Evolutionary conservation across 2,113 vertebrate genomes (phyloP).

Genomic region (Ailurus styani): DNA sequence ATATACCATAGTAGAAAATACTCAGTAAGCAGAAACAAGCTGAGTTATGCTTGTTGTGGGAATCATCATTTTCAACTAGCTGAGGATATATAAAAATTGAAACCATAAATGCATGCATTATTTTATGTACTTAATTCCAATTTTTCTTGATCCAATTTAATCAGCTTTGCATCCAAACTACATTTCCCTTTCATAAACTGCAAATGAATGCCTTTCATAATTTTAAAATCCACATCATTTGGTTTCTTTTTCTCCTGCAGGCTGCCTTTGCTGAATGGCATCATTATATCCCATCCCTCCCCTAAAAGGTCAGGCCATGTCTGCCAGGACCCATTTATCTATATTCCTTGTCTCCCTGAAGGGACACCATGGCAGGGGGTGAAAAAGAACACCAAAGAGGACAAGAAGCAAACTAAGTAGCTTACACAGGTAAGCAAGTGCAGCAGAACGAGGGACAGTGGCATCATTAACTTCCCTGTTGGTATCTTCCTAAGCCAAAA

Average conservation of each 20-base stretch:
- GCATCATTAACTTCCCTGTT: neutral
- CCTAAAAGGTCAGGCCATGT: neutral
- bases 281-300: neutral
- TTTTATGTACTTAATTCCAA: conserved; percentile 61
- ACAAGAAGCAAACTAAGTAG: neutral
- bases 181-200: conserved; percentile 56
- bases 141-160: conserved; percentile 63
- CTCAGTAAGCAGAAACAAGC: conserved; percentile 54
- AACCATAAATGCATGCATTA: conserved; percentile 61
- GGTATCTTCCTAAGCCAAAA: neutral
- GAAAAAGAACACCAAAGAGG: neutral
- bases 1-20: neutral
- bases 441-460: neutral
- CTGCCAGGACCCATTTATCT: conserved; percentile 25
- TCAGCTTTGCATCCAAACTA: conserved; percentile 52
- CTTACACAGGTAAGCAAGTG: neutral
- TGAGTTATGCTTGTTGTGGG: conserved; percentile 65
- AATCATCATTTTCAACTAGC: conserved; percentile 57
- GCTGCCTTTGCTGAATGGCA: neutral
- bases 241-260: neutral
- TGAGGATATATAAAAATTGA: conserved; percentile 54
- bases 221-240: neutral
- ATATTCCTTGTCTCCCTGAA: neutral
- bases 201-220: conserved; percentile 16
- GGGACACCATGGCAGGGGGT: neutral